These are phyloP conservation scores for Leucophenga montana DNA, from an alignment of 2,888 invertebrate genomes.

Conservation along the genomic window DNA sequence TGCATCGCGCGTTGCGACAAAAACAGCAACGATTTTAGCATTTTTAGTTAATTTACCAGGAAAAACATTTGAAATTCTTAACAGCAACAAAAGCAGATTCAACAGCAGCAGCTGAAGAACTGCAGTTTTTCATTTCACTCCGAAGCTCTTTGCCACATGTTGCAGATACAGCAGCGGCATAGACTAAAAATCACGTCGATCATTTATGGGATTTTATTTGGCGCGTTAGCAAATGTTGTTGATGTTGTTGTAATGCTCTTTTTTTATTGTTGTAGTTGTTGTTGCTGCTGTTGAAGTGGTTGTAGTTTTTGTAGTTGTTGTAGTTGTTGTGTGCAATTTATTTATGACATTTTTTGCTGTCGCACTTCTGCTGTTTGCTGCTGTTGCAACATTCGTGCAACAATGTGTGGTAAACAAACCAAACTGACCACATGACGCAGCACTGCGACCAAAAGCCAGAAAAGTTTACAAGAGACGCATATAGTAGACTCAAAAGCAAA, in stretches of 20 bases:
- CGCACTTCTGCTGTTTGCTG: slow-evolving; percentile 36
- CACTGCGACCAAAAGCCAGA: slow-evolving; percentile 54
- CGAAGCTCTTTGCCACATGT: slow-evolving; percentile 29
- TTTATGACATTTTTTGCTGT: slow-evolving; percentile 57
- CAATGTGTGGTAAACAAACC: slow-evolving; percentile 62
- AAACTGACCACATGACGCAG: slow-evolving; percentile 65
- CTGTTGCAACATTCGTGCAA: slow-evolving; percentile 67
- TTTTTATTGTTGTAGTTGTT: slow-evolving; percentile 23
- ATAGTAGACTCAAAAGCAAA: slow-evolving; percentile 24
- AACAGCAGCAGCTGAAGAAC: slow-evolving; percentile 30
- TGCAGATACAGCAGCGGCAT: slow-evolving; percentile 33
- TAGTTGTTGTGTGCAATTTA: slow-evolving; percentile 55
- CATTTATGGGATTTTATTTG: slow-evolving; percentile 72
- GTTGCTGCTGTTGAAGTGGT: slow-evolving; percentile 17
- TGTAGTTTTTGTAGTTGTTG: too few relatives aligned
- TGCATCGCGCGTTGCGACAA: slow-evolving; percentile 13
- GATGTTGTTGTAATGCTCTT: neutral
- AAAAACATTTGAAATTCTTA: slow-evolving; percentile 65
- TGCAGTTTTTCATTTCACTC: slow-evolving; percentile 36
- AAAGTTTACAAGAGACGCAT: slow-evolving; percentile 56
- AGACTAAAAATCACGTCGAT: slow-evolving; percentile 64
- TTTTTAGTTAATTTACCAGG: slow-evolving; percentile 71
- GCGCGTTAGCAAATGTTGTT: slow-evolving; percentile 66
- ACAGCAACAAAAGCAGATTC: slow-evolving; percentile 28
- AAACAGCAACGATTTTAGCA: slow-evolving; percentile 62